These are phyloP conservation scores for Eptesicus fuscus DNA, from an alignment of 2,113 vertebrate genomes.

Conservation along the genomic window DNA sequence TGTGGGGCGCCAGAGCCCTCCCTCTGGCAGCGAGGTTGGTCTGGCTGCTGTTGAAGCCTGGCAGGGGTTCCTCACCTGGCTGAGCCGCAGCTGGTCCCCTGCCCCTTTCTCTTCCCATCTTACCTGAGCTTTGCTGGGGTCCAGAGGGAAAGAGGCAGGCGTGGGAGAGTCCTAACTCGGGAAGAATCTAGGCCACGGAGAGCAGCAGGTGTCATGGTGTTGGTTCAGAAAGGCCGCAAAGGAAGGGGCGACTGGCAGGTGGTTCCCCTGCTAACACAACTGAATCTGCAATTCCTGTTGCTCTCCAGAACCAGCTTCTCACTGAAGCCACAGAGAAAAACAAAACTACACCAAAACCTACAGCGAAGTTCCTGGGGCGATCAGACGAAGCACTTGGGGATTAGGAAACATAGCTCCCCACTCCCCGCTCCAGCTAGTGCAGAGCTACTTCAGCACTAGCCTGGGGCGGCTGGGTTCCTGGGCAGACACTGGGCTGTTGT, in stretches of 20 bases:
- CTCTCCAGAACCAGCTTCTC: background rate
- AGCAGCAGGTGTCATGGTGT: background rate
- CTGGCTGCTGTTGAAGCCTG: background rate
- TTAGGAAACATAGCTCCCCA: background rate
- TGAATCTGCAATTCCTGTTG: background rate
- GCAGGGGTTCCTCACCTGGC: background rate
- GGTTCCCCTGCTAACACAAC: background rate
- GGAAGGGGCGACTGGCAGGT: background rate
- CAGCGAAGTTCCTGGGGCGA: background rate
- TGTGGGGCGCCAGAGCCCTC: background rate
- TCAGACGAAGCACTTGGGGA: background rate
- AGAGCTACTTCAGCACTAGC: background rate
- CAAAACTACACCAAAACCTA: background rate
- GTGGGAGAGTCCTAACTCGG: background rate
- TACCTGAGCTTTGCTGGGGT: background rate
- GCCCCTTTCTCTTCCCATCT: background rate
- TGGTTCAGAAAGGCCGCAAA: background rate
- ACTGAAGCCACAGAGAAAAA: background rate
- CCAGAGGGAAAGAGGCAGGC: background rate
- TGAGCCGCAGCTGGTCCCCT: no score
- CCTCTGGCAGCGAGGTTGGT: no score
- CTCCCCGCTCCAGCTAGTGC: background rate
- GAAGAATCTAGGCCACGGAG: background rate
- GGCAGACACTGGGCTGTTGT: background rate
- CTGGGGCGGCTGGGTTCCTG: background rate